Conservation (phyloP, 2,797 vertebrate species). For the Catostomus latipinnis region DNA sequence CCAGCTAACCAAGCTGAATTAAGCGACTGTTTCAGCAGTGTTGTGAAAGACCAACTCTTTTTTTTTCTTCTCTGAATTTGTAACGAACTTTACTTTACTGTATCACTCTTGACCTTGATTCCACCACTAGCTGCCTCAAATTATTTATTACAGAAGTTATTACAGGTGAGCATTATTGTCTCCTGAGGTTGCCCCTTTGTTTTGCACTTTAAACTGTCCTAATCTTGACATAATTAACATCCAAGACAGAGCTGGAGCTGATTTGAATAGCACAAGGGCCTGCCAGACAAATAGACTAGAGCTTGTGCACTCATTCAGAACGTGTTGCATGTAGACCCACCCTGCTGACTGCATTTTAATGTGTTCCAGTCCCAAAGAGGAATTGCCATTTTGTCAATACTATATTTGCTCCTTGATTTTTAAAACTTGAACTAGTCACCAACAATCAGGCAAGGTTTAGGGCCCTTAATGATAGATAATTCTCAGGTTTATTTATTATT, state of each 20-base stretch:
- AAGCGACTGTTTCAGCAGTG: too few species aligned
- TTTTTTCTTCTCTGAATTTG: not conserved
- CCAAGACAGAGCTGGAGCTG: constrained; percentile 9
- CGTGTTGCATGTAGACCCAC: constrained; percentile 29
- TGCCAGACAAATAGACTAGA: constrained; percentile 47
- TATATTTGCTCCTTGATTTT: too few species aligned
- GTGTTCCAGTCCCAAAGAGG: constrained; percentile 8
- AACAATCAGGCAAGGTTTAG: not conserved
- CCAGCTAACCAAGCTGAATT: too few species aligned
- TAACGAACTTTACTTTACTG: not conserved
- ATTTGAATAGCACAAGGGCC: constrained; percentile 40
- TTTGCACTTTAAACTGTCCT: constrained; percentile 11
- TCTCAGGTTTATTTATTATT: constrained; percentile 29
- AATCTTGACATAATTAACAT: constrained; percentile 38
- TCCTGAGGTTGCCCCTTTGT: constrained; percentile 17
- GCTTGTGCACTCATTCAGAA: constrained; percentile 38
- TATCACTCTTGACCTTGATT: constrained; percentile 24
- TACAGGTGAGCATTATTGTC: constrained; percentile 22
- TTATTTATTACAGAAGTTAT: constrained; percentile 2
- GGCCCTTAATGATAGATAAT: constrained; percentile 21
- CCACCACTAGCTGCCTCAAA: not conserved
- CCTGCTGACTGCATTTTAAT: constrained; percentile 29
- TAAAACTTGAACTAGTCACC: too few species aligned
- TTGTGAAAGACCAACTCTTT: not conserved
- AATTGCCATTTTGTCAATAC: constrained; percentile 32